Conservation (phyloP, 2,113 vertebrate genomes). For the Ammodytes marinus region DNA sequence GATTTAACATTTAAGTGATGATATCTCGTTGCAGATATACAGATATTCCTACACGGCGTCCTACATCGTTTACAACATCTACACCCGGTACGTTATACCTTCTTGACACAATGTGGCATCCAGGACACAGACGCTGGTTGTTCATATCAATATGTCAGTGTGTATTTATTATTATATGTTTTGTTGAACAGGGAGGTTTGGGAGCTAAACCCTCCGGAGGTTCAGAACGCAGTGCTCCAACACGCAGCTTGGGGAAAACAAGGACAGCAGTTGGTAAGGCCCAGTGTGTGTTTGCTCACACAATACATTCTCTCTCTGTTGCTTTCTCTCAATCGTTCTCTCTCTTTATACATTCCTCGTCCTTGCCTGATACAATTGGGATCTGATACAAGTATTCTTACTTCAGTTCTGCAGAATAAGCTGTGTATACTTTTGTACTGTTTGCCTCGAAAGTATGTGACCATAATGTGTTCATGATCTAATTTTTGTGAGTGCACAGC, state of each 20-base stretch:
- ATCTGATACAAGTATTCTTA: slow-evolving; percentile 1
- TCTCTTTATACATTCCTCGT: slow-evolving; percentile 10
- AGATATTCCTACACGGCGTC: slow-evolving; percentile 93
- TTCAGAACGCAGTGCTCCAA: slow-evolving; percentile 93
- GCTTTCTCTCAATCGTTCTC: background rate
- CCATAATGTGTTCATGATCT: background rate
- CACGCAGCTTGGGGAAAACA: slow-evolving; percentile 94
- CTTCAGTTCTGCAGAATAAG: background rate
- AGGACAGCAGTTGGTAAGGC: slow-evolving; percentile 94
- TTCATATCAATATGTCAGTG: background rate
- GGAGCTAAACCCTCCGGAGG: slow-evolving; percentile 97
- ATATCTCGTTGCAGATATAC: slow-evolving; percentile 87
- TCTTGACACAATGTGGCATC: background rate
- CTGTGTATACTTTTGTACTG: slow-evolving; percentile 1
- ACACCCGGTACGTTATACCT: slow-evolving; percentile 85
- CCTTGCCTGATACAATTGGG: background rate
- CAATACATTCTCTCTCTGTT: slow-evolving; percentile 21
- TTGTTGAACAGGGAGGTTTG: slow-evolving; percentile 90
- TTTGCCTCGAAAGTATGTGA: background rate
- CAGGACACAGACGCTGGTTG: slow-evolving; percentile 8
- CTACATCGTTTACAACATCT: slow-evolving; percentile 95
- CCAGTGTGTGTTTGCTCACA: background rate
- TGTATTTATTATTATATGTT: slow-evolving; percentile 55
- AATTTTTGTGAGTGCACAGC: no score
- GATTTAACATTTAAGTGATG: slow-evolving; percentile 4